A percentile compares a stretch with the other conserved stretches of the same genome.
phyloP scores from a whole-genome alignment of 1,140 invertebrate species.

The Helicoverpa armigera region DNA sequence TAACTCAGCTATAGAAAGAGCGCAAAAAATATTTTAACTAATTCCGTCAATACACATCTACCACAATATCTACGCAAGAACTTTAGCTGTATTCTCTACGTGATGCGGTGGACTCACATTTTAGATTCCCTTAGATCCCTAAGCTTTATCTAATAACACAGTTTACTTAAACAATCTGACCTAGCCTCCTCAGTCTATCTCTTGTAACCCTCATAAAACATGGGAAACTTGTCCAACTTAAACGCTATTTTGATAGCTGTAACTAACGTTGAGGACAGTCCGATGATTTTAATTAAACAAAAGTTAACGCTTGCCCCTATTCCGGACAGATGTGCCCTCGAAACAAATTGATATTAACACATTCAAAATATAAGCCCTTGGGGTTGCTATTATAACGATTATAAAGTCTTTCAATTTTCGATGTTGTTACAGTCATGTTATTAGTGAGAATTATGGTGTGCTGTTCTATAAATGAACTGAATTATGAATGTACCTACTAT shows the following conservation, averaged over 20 bases:
- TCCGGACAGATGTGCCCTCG: conserved; percentile 26
- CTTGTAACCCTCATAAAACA: conserved; percentile 23
- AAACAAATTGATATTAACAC: conserved; percentile 46
- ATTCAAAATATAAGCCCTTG: conserved; percentile 36
- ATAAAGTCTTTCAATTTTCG: background rate
- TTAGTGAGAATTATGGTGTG: no score
- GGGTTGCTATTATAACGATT: conserved; percentile 29
- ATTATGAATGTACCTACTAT: no score
- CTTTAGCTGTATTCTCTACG: background rate
- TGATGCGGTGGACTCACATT: background rate
- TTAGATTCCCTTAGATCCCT: background rate
- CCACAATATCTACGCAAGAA: background rate
- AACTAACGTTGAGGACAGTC: conserved; percentile 3
- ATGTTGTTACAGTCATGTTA: no score
- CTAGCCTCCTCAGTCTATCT: background rate
- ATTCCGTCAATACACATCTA: no score
- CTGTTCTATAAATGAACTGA: no score
- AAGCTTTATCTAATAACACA: conserved; percentile 7
- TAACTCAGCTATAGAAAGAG: no score
- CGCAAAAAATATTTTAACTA: no score
- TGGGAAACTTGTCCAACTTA: conserved; percentile 17
- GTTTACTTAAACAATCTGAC: conserved; percentile 22
- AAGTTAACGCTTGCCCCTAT: conserved; percentile 26
- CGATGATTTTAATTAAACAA: conserved; percentile 43
- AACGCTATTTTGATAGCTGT: conserved; percentile 31